Percentiles rank a stretch among this genome's conserved stretches.
Evolutionary conservation across 2,113 vertebrate species (phyloP).

Genomic region (Ophthalmolycus amberensis): DNA sequence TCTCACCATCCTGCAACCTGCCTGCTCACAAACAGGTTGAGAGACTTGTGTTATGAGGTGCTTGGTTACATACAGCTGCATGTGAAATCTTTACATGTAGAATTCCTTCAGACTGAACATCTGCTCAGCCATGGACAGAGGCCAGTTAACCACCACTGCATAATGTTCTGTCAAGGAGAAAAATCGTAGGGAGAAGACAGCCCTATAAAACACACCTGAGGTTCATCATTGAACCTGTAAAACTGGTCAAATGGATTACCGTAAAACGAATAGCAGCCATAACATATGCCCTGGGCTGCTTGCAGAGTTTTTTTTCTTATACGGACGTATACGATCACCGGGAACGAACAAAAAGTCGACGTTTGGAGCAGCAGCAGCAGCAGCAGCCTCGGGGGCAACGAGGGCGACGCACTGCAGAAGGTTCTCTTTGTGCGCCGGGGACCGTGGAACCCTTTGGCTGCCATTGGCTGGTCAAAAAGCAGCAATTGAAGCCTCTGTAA

Average conservation of each 20-base stretch:
- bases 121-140: slow-evolving; percentile 36
- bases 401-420: slow-evolving; percentile 67
- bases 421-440: slow-evolving; percentile 75
- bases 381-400: slow-evolving; percentile 54
- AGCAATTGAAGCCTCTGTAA: slow-evolving; percentile 71
- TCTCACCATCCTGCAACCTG: background rate
- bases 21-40: background rate
- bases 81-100: slow-evolving; percentile 20
- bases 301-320: background rate
- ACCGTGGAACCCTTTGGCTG: slow-evolving; percentile 48
- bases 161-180: slow-evolving; percentile 29
- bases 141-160: slow-evolving; percentile 26
- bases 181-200: background rate
- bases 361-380: slow-evolving; percentile 22
- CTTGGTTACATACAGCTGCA: background rate
- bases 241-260: slow-evolving; percentile 21
- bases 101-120: slow-evolving; percentile 52
- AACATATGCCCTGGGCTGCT: slow-evolving; percentile 15
- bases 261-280: slow-evolving; percentile 18
- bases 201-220: slow-evolving; percentile 43
- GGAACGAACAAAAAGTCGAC: slow-evolving; percentile 21
- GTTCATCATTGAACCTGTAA: slow-evolving; percentile 24
- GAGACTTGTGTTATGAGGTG: background rate
- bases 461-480: slow-evolving; percentile 71
- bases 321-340: slow-evolving; percentile 18